phyloP scores from a whole-genome alignment of 2,888 invertebrate species.

The Abscondita cerata region DNA sequence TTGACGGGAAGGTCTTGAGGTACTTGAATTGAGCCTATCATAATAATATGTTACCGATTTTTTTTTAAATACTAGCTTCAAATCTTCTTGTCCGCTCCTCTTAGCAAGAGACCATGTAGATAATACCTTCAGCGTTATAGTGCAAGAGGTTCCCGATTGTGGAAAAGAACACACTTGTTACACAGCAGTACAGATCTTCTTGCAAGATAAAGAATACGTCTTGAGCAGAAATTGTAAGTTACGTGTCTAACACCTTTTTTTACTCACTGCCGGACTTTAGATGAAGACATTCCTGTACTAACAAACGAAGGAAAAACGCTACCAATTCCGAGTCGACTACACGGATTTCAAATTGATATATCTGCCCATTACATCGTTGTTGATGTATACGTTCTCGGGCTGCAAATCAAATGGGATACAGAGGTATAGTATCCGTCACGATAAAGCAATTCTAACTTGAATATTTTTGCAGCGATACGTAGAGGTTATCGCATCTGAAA shows the following conservation, averaged over 20 bases:
- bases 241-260: background rate
- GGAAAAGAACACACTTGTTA: constrained; percentile 59
- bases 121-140: constrained; percentile 73
- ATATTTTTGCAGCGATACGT: constrained; percentile 65
- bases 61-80: constrained; percentile 65
- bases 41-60: background rate
- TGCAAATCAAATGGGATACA: constrained; percentile 80
- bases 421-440: constrained; percentile 62
- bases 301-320: constrained; percentile 53
- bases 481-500: constrained; percentile 70
- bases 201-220: constrained; percentile 75
- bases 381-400: constrained; percentile 70
- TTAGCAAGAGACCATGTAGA: constrained; percentile 73
- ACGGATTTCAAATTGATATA: constrained; percentile 76
- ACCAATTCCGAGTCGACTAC: constrained; percentile 75
- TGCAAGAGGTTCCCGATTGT: constrained; percentile 64
- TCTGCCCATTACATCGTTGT: constrained; percentile 74
- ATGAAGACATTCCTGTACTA: constrained; percentile 45
- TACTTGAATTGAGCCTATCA: constrained; percentile 61
- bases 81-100: constrained; percentile 78
- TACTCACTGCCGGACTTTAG: constrained; percentile 28
- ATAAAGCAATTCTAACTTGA: too few relatives aligned
- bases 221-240: constrained; percentile 61
- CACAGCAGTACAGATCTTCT: constrained; percentile 66
- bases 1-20: constrained; percentile 73